Conservation (phyloP, 2,797 vertebrate genomes). For the Okamejei kenojei region DNA sequence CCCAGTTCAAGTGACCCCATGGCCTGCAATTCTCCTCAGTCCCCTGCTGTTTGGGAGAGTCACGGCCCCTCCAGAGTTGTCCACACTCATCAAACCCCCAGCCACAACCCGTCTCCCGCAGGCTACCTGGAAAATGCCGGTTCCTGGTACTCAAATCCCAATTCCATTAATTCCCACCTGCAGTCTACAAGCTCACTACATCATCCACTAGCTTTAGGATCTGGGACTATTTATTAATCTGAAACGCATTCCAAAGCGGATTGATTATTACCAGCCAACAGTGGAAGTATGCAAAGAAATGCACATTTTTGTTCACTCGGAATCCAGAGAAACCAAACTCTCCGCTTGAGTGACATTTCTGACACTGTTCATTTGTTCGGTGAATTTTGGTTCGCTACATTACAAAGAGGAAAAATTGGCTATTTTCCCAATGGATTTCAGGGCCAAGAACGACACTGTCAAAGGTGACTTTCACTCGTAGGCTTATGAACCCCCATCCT, state of each 20-base stretch:
- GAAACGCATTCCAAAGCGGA: conserved; percentile 18
- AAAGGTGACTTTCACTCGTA: conserved; percentile 75
- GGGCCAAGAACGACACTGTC: conserved; percentile 76
- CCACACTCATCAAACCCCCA: conserved; percentile 63
- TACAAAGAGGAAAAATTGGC: conserved; percentile 79
- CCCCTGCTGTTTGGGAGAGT: conserved; percentile 92
- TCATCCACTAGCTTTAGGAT: conserved; percentile 86
- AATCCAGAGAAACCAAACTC: conserved; percentile 64
- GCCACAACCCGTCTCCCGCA: conserved; percentile 65
- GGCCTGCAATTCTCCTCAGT: conserved; percentile 98
- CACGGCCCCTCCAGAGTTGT: conserved; percentile 84
- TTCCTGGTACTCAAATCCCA: conserved; percentile 81
- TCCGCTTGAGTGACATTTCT: conserved; percentile 47
- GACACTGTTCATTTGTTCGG: conserved; percentile 84
- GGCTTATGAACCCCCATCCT: conserved; percentile 68
- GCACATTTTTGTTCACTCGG: conserved; percentile 58
- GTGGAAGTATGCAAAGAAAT: conserved; percentile 76
- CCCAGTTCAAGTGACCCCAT: conserved; percentile 98
- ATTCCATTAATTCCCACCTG: conserved; percentile 77
- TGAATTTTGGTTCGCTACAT: conserved; percentile 99
- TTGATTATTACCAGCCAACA: conserved; percentile 44
- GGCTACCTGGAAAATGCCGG: conserved; percentile 87
- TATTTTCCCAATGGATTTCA: conserved; percentile 75
- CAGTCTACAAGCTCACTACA: conserved; percentile 85
- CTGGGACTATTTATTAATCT: conserved; percentile 94